Evolutionary conservation across 2,113 vertebrate genomes (phyloP).

Genomic region (Apteryx mantelli): DNA sequence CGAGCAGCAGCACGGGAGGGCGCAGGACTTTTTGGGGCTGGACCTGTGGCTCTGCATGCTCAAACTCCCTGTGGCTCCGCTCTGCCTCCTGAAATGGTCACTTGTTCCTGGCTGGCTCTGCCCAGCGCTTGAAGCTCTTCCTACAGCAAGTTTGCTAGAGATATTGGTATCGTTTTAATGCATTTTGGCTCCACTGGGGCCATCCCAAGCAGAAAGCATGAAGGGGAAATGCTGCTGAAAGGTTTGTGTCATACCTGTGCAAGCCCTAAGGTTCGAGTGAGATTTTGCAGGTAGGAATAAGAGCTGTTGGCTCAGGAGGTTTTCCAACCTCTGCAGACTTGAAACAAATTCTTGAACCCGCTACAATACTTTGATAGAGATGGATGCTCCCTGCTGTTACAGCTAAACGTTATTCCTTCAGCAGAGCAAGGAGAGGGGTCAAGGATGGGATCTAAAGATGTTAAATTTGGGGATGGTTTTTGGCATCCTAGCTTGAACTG

Average conservation of each 20-base stretch:
- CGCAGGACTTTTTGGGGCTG: background rate
- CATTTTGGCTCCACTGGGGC: background rate
- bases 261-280: background rate
- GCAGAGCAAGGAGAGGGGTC: background rate
- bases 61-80: background rate
- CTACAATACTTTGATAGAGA: background rate
- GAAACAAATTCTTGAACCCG: background rate
- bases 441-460: background rate
- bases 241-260: background rate
- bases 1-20: accelerated
- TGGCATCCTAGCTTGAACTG: accelerated
- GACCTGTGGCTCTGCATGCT: background rate
- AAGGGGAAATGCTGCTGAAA: background rate
- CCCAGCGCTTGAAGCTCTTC: background rate
- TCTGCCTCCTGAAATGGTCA: background rate
- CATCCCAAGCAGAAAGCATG: background rate
- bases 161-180: background rate
- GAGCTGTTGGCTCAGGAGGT: accelerated
- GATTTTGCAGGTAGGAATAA: background rate
- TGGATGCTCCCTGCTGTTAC: background rate
- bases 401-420: background rate
- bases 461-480: background rate
- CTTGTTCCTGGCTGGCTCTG: background rate
- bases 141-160: background rate
- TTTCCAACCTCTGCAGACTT: background rate